Percentiles rank a stretch among this genome's conserved stretches.
These are phyloP conservation scores for Halichondria panicea DNA, from an alignment of 37 sponge, comb jelly and placozoan genomes.

Conservation along the genomic window DNA sequence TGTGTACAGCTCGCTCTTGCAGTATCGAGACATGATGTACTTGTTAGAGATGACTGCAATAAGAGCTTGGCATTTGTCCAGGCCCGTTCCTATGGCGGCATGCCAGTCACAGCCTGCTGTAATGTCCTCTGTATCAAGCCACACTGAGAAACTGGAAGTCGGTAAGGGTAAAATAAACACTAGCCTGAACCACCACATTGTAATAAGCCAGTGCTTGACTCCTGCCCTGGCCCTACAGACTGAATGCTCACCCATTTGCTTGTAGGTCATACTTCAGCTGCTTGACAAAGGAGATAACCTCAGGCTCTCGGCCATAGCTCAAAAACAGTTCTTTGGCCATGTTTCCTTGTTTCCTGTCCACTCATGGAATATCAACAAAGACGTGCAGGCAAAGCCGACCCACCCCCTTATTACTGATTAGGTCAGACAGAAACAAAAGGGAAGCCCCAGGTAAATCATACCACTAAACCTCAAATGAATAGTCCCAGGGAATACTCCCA, in stretches of 20 bases:
- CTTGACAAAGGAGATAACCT: conserved; percentile 38
- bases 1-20: conserved; percentile 77
- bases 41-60: conserved; percentile 71
- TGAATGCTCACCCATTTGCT: conserved; percentile 33
- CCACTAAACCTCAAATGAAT: too few relatives aligned
- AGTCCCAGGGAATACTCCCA: too few relatives aligned
- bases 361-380: too few relatives aligned
- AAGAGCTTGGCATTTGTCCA: conserved; percentile 68
- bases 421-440: too few relatives aligned
- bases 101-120: conserved; percentile 76
- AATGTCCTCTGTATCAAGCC: conserved; percentile 76
- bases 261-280: conserved; percentile 59
- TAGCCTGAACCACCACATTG: too few relatives aligned
- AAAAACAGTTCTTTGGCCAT: conserved; percentile 57
- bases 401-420: too few relatives aligned
- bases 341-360: too few relatives aligned
- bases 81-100: conserved; percentile 68
- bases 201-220: too few relatives aligned
- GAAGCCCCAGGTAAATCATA: too few relatives aligned
- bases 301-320: conserved; percentile 67
- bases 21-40: conserved; percentile 77
- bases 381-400: too few relatives aligned
- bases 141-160: conserved; percentile 40
- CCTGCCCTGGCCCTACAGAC: too few relatives aligned
- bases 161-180: too few relatives aligned